phyloP scores from a whole-genome alignment of 92 coral and sea anemone genomes.

The Palythoa grandis region DNA sequence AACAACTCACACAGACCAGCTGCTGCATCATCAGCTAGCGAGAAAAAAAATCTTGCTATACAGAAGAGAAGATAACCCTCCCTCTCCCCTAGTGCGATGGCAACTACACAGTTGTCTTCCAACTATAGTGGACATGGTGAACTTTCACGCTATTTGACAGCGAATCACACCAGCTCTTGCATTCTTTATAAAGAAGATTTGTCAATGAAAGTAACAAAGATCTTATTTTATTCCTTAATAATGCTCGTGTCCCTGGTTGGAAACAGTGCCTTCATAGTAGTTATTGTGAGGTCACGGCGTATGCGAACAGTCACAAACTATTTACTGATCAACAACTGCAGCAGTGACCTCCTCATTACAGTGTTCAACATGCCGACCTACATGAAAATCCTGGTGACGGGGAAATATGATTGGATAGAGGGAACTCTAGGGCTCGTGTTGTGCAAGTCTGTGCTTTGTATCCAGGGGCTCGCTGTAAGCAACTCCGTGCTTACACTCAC shows the following conservation, averaged over 20 bases:
- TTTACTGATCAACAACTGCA: slow-evolving; percentile 35
- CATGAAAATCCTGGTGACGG: slow-evolving; percentile 33
- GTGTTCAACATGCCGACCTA: slow-evolving; percentile 48
- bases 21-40: not conserved
- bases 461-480: slow-evolving; percentile 34
- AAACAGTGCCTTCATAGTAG: slow-evolving; percentile 22
- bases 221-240: slow-evolving; percentile 15
- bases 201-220: slow-evolving; percentile 21
- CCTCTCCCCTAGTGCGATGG: not conserved
- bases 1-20: not conserved
- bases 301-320: slow-evolving; percentile 43
- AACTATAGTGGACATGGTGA: not conserved
- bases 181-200: slow-evolving; percentile 2
- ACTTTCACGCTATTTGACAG: not conserved
- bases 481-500: slow-evolving; percentile 29
- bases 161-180: not conserved
- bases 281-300: slow-evolving; percentile 24
- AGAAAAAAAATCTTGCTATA: too few relatives aligned
- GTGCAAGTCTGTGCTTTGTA: slow-evolving; percentile 35
- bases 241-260: slow-evolving; percentile 44
- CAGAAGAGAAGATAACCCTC: too few relatives aligned
- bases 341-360: slow-evolving; percentile 33
- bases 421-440: slow-evolving; percentile 32
- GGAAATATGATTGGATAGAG: slow-evolving; percentile 20
- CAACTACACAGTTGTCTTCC: not conserved